Evolutionary conservation across 2,797 vertebrate species (phyloP), one percentile per base, ranked within the genome.

Genomic region (Brachymystax lenok): DNA sequence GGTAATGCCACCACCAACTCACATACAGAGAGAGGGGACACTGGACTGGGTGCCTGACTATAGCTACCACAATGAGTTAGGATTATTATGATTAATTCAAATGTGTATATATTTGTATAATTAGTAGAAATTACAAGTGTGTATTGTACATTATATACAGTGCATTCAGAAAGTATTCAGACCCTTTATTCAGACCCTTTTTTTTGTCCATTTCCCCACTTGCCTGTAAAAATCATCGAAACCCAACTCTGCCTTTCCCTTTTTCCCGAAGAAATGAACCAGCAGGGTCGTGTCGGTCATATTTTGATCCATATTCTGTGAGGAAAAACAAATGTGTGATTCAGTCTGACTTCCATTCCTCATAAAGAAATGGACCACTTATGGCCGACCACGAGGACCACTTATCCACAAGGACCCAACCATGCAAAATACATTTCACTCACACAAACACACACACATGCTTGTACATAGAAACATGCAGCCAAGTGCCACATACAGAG

Each of bases 251-350:
- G 95, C 96, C 93, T 96, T 98, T 85, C 97, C 97, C 88, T 96
- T 98, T 90, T 95, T 97, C 81, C 97, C 97, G 85, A 99, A 99
- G 90, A 99, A 98, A 87, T 98, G 97, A 63, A 99, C 94, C 87
- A 98, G 92, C 75, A 98, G 92, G 0, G 97, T 98, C 13, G 97
- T 98, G 84, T 98, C 95, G 69, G 92, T 92, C 71, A 94, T 90
- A 85, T 95, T 94, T 71, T 97, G 96, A 86, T 96, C 94, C 75
- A 91, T 88, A 64, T 94, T 93, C 96, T 98, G 83, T 52, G 78
- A 92, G 85, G 86, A 82, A n/a, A 87, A 83, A 64, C 70, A n/a
- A 61, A 77, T 77, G 79, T 19, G 2, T 71, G 71, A 79, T 69
- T 77, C 70, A 73, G 81, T 68, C 56, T 54, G 13, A 73, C n/a